phyloP scores from a whole-genome alignment of 2,888 invertebrate species.

The Ophioninae sp. region DNA sequence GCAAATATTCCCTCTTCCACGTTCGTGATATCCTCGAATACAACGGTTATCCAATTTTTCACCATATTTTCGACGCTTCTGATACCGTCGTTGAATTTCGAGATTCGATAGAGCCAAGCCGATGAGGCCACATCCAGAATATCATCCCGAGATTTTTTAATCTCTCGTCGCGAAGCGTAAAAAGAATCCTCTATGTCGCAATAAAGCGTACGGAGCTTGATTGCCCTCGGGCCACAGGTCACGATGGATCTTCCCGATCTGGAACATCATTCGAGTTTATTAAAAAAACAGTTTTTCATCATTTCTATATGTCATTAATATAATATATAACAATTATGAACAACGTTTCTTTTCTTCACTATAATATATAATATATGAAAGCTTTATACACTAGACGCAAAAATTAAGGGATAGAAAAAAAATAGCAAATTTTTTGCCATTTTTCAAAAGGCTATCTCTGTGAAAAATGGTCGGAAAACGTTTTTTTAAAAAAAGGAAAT shows the following conservation, averaged over 20 bases:
- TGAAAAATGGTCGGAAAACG: too few species aligned
- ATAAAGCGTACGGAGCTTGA: constrained; percentile 73
- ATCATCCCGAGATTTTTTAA: constrained; percentile 80
- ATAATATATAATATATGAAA: too few species aligned
- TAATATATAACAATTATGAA: too few species aligned
- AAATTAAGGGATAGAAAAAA: too few species aligned
- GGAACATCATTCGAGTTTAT: constrained; percentile 52
- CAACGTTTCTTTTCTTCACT: too few species aligned
- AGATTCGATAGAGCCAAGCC: constrained; percentile 82
- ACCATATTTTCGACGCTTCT: constrained; percentile 83
- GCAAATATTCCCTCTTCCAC: constrained; percentile 83
- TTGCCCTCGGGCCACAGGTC: constrained; percentile 81
- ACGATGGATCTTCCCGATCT: constrained; percentile 79
- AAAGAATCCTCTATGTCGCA: constrained; percentile 81
- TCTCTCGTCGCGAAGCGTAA: constrained; percentile 79
- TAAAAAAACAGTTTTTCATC: too few species aligned
- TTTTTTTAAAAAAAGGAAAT: too few species aligned
- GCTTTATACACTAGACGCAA: too few species aligned
- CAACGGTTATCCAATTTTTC: constrained; percentile 82
- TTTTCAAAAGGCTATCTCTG: too few species aligned
- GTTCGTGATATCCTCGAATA: constrained; percentile 82
- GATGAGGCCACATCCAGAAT: constrained; percentile 81
- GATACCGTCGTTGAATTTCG: constrained; percentile 75
- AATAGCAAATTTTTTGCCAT: too few species aligned
- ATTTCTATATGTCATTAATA: too few species aligned